phyloP scores from a whole-genome alignment of 2,888 invertebrate species.

The Calameuta pallipes region DNA sequence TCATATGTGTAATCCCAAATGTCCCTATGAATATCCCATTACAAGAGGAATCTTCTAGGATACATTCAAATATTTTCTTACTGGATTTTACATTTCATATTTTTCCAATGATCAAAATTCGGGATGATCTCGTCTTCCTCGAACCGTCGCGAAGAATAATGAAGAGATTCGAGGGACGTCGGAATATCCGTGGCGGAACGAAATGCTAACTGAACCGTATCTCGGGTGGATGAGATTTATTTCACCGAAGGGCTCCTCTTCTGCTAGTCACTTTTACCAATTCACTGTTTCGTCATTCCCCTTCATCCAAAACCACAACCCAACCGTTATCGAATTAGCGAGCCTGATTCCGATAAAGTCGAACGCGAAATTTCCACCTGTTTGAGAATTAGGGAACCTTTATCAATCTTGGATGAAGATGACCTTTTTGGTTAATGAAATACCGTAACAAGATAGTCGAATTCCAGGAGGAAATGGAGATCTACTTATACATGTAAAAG shows the following conservation, averaged over 20 bases:
- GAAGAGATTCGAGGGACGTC: not conserved
- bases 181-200: not conserved
- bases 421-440: not conserved
- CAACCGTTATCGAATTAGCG: not conserved
- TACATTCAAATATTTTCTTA: no score
- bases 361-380: not conserved
- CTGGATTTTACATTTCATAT: not conserved
- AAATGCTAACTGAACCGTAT: conserved; percentile 14
- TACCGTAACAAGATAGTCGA: not conserved
- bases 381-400: not conserved
- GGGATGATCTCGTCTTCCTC: not conserved
- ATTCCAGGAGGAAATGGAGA: not conserved
- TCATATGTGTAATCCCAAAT: not conserved
- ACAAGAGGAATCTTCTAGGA: no score
- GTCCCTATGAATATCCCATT: no score
- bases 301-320: not conserved
- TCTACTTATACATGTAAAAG: not conserved
- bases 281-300: not conserved
- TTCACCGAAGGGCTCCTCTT: conserved; percentile 14
- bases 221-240: conserved; percentile 14
- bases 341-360: not conserved
- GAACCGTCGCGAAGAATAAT: not conserved
- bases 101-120: not conserved
- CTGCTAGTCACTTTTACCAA: not conserved
- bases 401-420: not conserved